phyloP scores from a whole-genome alignment of 2,797 vertebrate species.

The Urophycis tenuis region DNA sequence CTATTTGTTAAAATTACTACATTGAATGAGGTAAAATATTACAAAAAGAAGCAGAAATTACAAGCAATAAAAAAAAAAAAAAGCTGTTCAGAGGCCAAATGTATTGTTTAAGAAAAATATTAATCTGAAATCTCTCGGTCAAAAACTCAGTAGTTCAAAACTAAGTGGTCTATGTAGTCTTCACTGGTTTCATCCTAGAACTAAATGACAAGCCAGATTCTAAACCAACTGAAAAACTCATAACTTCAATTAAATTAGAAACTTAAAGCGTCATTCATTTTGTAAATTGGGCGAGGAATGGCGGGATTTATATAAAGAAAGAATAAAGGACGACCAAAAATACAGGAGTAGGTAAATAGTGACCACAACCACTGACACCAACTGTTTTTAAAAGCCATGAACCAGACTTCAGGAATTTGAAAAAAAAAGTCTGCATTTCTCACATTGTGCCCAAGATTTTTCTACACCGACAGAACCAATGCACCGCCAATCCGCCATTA shows the following conservation, averaged over 20 bases:
- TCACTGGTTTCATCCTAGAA: slow-evolving; percentile 27
- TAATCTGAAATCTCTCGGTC: neutral
- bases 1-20: slow-evolving; percentile 55
- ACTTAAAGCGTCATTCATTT: slow-evolving; percentile 26
- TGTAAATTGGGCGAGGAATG: slow-evolving; percentile 23
- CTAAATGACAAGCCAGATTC: slow-evolving; percentile 9
- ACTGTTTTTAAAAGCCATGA: slow-evolving; percentile 20
- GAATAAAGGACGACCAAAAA: slow-evolving; percentile 28
- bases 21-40: slow-evolving; percentile 42
- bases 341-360: slow-evolving; percentile 41
- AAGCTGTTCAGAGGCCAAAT: slow-evolving; percentile 18
- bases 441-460: slow-evolving; percentile 46
- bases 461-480: slow-evolving; percentile 38
- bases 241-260: slow-evolving; percentile 11
- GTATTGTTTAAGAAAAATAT: slow-evolving; percentile 46
- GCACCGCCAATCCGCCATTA: slow-evolving; percentile 42
- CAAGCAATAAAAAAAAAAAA: slow-evolving; percentile 32
- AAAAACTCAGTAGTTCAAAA: slow-evolving; percentile 43
- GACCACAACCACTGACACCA: slow-evolving; percentile 52
- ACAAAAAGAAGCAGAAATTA: slow-evolving; percentile 55
- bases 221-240: neutral
- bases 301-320: slow-evolving; percentile 29
- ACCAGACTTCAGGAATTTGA: slow-evolving; percentile 28
- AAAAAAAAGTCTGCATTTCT: slow-evolving; percentile 37
- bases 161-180: slow-evolving; percentile 30